Percentiles rank a stretch among this genome's conserved stretches.
phyloP scores from a whole-genome alignment of 2,888 invertebrate species.

The Cheiracanthium punctorium region DNA sequence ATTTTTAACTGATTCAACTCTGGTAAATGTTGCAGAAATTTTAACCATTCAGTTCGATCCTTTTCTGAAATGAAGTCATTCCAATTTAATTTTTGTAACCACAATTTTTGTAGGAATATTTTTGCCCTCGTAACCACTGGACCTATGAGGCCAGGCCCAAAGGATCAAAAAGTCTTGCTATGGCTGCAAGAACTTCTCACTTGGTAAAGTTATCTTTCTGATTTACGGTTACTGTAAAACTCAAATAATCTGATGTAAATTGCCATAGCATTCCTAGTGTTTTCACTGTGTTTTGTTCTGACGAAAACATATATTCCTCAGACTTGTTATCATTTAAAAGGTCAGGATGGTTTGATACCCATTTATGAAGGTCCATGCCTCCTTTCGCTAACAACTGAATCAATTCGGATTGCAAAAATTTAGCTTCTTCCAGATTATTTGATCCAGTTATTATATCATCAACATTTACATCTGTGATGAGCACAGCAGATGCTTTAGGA shows the following conservation, averaged over 20 bases:
- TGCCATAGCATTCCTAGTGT: not conserved
- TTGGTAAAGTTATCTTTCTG: not conserved
- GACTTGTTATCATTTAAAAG: not conserved
- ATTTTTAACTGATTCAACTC: not conserved
- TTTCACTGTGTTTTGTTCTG: not conserved
- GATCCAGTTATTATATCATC: not conserved
- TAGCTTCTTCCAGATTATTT: not conserved
- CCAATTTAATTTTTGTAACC: not conserved
- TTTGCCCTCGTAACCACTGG: not conserved
- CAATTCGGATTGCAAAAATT: not conserved
- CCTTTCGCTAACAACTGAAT: not conserved
- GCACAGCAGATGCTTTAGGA: not conserved
- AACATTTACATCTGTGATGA: not conserved
- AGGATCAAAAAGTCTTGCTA: not conserved
- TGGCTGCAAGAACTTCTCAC: slow-evolving; percentile 9
- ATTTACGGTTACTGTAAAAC: not conserved
- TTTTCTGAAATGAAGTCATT: not conserved
- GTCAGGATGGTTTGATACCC: not conserved
- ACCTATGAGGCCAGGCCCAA: not conserved
- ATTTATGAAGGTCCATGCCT: not conserved
- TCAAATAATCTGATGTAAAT: not conserved
- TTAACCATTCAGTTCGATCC: not conserved
- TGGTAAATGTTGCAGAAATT: not conserved
- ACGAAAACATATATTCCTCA: not conserved
- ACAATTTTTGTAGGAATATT: slow-evolving; percentile 19